These are phyloP conservation scores for Zaprionus lachaisei DNA, from an alignment of 1,140 invertebrate genomes.

Conservation along the genomic window DNA sequence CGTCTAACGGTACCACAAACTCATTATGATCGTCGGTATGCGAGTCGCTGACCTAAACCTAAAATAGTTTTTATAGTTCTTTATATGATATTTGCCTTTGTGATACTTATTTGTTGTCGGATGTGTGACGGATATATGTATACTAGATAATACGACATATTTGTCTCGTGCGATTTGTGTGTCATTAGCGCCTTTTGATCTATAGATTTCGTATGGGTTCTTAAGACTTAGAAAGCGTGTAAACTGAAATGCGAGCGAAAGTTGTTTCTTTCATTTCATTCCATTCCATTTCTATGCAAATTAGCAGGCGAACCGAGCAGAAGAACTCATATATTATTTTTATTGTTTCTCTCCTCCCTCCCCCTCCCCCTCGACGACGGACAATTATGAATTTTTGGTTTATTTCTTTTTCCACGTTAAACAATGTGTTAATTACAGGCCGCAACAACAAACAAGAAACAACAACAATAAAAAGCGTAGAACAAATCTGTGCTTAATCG, in stretches of 20 bases:
- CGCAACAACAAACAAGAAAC: constrained; percentile 20
- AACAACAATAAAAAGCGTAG: constrained; percentile 45
- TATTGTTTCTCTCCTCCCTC: constrained; percentile 7
- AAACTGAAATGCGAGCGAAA: constrained; percentile 72
- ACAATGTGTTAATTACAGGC: constrained; percentile 77
- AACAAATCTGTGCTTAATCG: constrained; percentile 79
- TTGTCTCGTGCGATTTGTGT: constrained; percentile 28
- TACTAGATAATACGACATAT: background rate
- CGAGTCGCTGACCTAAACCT: constrained; percentile 22
- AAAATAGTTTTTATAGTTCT: constrained; percentile 8
- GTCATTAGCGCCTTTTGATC: constrained; percentile 62
- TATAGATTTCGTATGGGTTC: constrained; percentile 42
- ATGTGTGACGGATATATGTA: background rate
- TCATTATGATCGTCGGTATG: constrained; percentile 30
- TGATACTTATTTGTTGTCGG: background rate
- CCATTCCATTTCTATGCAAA: constrained; percentile 79
- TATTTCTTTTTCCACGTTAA: constrained; percentile 36
- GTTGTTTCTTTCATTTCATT: constrained; percentile 52
- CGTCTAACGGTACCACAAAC: constrained; percentile 27
- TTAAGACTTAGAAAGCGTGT: constrained; percentile 74
- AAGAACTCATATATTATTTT: constrained; percentile 34
- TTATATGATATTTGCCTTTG: constrained; percentile 35
- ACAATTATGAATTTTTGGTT: constrained; percentile 18
- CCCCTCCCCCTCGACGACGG: background rate
- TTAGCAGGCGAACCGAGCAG: constrained; percentile 40